Evolutionary conservation across 2,888 invertebrate genomes (phyloP), one percentile per base, ranked within the genome.

Genomic region (Matsumyia berberina): DNA sequence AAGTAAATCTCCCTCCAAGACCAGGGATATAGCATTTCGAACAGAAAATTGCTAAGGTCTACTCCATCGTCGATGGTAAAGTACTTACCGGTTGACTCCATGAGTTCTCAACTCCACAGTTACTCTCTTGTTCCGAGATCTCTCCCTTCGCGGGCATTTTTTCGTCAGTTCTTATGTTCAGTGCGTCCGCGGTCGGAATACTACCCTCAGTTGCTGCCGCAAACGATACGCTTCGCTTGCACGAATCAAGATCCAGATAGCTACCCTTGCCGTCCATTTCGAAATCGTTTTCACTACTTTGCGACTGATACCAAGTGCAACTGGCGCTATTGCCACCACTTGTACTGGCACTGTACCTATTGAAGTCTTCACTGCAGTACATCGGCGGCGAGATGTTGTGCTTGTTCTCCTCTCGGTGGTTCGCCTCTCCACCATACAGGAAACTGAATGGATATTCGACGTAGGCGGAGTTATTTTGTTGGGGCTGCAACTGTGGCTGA

Each of bases 91-190:
- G 91, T 87, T 92, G 91, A 86, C 94, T 95, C 94, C 96, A 96
- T 1, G 95, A 94, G 87, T 92, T 91, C 87, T 96, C 96, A 89
- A 95, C 95, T 87, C 95, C 95, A 9, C 96, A 96, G 89, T 96
- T 95, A 91, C 96, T 96, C 90, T 97, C 97, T 90, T 96, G 97
- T 12, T 96, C 97, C 11, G 96, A 96, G 46, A 97, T 93, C 91
- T 97, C 97, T 0, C 97, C 97, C 85, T 96, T 94, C 0, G 97
- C 95, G 39, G 97, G 97, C 96, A 97, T 97, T 87, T 95, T 94
- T 91, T 97, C 97, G 89, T 97, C 96, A 0, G 97, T 95, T 87
- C 96, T 94, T 88, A 97, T 96, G 89, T 96, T 95, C 55, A 96
- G 92, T 87, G 93, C 93, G 24, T 87, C 88, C 3, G 87, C 78